phyloP scores from a whole-genome alignment of 2,113 vertebrate genomes.

The Rhinoptilus africanus region DNA sequence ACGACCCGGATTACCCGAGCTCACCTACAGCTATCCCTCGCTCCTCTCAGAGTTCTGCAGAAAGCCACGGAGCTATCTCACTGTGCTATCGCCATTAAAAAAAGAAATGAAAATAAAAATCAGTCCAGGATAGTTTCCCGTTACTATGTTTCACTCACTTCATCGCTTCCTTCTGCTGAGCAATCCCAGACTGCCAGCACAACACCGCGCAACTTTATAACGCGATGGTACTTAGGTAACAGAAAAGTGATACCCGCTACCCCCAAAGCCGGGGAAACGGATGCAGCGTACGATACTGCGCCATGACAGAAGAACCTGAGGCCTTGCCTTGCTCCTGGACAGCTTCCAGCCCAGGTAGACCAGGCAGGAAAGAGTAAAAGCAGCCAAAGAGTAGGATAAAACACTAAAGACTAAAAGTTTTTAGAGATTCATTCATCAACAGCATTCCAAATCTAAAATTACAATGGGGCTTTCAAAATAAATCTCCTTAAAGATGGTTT shows the following conservation, averaged over 20 bases:
- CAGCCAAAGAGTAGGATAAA: neutral
- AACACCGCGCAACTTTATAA: neutral
- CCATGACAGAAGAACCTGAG: neutral
- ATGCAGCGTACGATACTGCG: rapidly evolving
- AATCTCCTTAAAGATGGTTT: neutral
- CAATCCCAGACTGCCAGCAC: neutral
- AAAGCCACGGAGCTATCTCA: neutral
- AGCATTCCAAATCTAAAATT: neutral
- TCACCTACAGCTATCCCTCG: neutral
- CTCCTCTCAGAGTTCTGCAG: neutral
- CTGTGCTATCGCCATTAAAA: rapidly evolving
- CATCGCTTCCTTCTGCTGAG: neutral
- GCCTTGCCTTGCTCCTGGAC: neutral
- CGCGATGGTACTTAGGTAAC: neutral
- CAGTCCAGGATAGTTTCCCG: neutral
- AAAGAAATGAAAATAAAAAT: neutral
- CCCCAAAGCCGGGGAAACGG: rapidly evolving
- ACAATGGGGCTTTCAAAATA: neutral
- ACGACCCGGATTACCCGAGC: neutral
- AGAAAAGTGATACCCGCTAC: neutral
- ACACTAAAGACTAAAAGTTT: neutral
- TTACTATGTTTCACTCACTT: neutral
- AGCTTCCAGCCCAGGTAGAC: neutral
- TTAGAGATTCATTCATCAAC: neutral
- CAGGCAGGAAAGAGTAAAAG: neutral